These are phyloP conservation scores for Mustela lutreola DNA, from an alignment of 2,113 vertebrate species.

Conservation along the genomic window DNA sequence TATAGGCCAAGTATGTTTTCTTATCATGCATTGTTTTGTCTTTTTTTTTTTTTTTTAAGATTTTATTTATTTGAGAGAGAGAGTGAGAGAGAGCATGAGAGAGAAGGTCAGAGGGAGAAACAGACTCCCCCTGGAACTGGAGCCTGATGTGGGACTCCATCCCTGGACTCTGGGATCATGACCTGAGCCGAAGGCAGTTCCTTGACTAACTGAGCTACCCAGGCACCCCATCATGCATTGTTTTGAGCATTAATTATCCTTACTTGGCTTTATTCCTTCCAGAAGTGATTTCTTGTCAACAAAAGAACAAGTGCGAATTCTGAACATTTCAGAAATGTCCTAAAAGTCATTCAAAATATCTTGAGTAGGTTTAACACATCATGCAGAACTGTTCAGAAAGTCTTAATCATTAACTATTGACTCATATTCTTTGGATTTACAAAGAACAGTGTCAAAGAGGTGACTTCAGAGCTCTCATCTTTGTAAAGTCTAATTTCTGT, in stretches of 20 bases:
- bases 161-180: too few relatives aligned
- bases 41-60: not conserved
- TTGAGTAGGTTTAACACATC: not conserved
- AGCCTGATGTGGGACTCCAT: too few relatives aligned
- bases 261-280: slow-evolving; percentile 51
- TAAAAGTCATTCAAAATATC: slow-evolving; percentile 35
- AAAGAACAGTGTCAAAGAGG: not conserved
- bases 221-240: not conserved
- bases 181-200: too few relatives aligned
- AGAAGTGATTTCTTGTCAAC: slow-evolving; percentile 20
- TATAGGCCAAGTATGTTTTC: slow-evolving; percentile 52
- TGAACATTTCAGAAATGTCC: slow-evolving; percentile 53
- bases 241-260: slow-evolving; percentile 64
- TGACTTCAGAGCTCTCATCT: not conserved
- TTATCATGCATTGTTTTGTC: not conserved
- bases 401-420: slow-evolving; percentile 26
- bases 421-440: not conserved
- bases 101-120: too few relatives aligned
- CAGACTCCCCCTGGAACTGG: too few relatives aligned
- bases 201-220: too few relatives aligned
- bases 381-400: not conserved
- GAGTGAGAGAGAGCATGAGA: too few relatives aligned
- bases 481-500: slow-evolving; percentile 41
- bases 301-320: slow-evolving; percentile 42
- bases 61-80: too few relatives aligned